Evolutionary conservation across 2,797 vertebrate species (phyloP).

Genomic region (Oceanodroma leucorhoa): DNA sequence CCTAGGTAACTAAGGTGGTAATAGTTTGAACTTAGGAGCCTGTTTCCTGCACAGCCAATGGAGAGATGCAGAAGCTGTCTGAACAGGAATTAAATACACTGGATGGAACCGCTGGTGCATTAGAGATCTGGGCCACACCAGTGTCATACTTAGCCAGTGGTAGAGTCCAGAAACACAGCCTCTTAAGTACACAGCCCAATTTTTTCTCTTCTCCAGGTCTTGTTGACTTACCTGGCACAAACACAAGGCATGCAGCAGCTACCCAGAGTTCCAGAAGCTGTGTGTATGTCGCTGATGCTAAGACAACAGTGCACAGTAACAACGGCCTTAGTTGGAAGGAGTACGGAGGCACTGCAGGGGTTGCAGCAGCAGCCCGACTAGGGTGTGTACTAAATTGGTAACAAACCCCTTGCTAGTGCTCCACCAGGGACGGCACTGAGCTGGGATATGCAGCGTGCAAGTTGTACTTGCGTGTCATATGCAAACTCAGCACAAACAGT

Average conservation of each 20-base stretch:
- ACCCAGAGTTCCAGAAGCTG: background rate
- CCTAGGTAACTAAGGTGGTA: background rate
- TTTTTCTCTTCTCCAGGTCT: background rate
- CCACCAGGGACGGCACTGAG: background rate
- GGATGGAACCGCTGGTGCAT: background rate
- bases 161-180: background rate
- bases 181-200: background rate
- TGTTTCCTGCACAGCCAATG: background rate
- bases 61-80: background rate
- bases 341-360: background rate
- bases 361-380: background rate
- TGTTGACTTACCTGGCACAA: background rate
- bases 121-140: background rate
- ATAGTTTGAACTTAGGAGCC: background rate
- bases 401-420: background rate
- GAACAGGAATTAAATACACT: background rate
- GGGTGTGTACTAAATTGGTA: background rate
- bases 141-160: background rate
- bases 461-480: background rate
- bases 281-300: background rate
- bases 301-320: accelerated
- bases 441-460: background rate
- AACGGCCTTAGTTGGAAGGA: background rate
- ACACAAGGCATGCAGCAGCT: background rate
- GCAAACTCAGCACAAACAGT: background rate